Base-by-base conservation (phyloP, 2,888 invertebrate genomes). In the Cryptus armator region DNA sequence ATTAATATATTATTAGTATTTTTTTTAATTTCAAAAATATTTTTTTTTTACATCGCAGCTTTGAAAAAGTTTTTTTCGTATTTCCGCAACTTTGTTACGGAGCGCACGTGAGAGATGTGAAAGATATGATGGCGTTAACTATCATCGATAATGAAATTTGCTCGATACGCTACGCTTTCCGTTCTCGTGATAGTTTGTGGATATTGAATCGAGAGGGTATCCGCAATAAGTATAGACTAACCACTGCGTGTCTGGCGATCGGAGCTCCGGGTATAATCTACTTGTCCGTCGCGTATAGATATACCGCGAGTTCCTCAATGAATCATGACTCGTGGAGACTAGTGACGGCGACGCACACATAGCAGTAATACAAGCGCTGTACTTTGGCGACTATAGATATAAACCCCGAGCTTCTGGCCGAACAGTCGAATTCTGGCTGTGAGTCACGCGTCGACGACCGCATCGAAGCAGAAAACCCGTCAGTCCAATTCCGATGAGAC, bases 401-500 rank as follows among this genome's bases (percentile, higher is more conserved):
- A 83, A 76, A 51, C 64, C 37, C 14, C 44, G 37, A 43, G 76
- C 43, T 59, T 66, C 72, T 51, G 70, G 37, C 5, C 43, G 64
- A 72, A 81, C 86, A 67, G 75, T 81, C 71, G 84, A 84, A 86
- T 85, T 81, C 53, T 81, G 70, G 66, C 67, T 9, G 59, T 83
- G 87, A 86, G 81, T 87, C 87, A 87, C 81, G 84, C 78, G 44
- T 74, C 67, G 72, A 79, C 81, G 83, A 68, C 70, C 84, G 75
- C 84, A 87, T 85, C 81, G 82, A 76, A 85, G 71, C 76, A 83
- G 86, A 88, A 88, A 85, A 88, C 81, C 87, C 81, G 85, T 84
- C 86, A 87, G 64, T 81, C 77, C 87, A 85, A 87, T 88, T 87
- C 80, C 80, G 88, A 88, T 88, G 72, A 72, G 83, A 87, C 74